Evolutionary conservation across 2,888 invertebrate genomes (phyloP).

Genomic region (Eutolmus rufibarbis): DNA sequence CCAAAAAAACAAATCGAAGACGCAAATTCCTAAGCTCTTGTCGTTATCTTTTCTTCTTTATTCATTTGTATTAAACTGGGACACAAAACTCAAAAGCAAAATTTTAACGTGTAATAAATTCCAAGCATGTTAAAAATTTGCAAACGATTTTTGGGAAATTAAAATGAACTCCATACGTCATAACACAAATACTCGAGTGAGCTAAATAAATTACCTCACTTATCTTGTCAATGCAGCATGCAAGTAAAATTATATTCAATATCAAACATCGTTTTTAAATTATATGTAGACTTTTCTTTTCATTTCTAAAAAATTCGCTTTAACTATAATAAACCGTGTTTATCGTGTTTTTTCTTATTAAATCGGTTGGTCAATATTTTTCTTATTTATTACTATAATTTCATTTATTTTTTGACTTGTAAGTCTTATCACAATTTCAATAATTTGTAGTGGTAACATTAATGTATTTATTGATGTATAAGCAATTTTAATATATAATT

Average conservation of each 20-base stretch:
- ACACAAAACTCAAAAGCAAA: neutral
- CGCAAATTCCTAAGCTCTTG: too few species aligned
- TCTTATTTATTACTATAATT: neutral
- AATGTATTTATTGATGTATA: neutral
- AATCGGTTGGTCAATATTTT: neutral
- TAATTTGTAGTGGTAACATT: neutral
- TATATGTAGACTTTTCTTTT: neutral
- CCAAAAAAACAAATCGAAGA: too few species aligned
- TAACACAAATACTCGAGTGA: neutral
- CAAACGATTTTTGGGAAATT: neutral
- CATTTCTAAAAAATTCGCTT: neutral
- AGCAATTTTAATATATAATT: neutral
- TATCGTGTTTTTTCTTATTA: neutral
- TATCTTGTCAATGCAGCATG: constrained; percentile 62
- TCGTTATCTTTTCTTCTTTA: neutral
- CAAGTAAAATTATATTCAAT: constrained; percentile 54
- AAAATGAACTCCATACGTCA: neutral
- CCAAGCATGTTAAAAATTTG: neutral
- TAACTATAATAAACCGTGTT: neutral
- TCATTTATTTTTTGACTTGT: neutral
- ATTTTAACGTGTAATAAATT: neutral
- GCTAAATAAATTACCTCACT: constrained; percentile 56
- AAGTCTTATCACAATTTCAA: constrained; percentile 8
- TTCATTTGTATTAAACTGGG: neutral
- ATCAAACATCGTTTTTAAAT: neutral